Percentiles rank a stretch among this genome's conserved stretches.
Evolutionary conservation across 2,888 invertebrate species (phyloP).

Genomic region (Strigamia maritima): DNA sequence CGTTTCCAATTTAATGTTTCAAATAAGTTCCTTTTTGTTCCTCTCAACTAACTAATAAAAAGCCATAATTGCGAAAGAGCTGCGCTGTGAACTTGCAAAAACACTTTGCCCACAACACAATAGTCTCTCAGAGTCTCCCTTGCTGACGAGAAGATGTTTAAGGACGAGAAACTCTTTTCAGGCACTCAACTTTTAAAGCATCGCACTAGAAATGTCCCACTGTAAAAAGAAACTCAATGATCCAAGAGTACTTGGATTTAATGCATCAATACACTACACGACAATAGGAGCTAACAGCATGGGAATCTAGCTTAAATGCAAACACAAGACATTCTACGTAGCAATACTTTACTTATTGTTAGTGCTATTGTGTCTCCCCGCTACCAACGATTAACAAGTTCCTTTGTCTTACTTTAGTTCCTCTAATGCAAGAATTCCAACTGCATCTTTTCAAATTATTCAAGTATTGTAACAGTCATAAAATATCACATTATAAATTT

Average conservation of each 20-base stretch:
- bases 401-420: neutral
- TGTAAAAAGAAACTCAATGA: neutral
- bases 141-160: neutral
- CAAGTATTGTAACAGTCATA: too few species aligned
- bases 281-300: conserved; percentile 4
- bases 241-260: neutral
- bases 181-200: conserved; percentile 4
- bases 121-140: neutral
- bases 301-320: neutral
- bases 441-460: neutral
- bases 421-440: neutral
- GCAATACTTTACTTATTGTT: neutral
- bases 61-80: neutral
- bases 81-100: neutral
- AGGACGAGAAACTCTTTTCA: neutral
- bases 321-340: neutral
- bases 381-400: neutral
- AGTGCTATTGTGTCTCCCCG: neutral
- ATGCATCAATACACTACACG: neutral
- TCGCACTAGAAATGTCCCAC: neutral
- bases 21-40: neutral
- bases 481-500: too few species aligned
- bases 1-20: neutral
- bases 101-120: conserved; percentile 4
- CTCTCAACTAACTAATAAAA: neutral